Evolutionary conservation across 2,113 vertebrate species (phyloP), one percentile per base, ranked within the genome.

Genomic region (Polypterus senegalus): DNA sequence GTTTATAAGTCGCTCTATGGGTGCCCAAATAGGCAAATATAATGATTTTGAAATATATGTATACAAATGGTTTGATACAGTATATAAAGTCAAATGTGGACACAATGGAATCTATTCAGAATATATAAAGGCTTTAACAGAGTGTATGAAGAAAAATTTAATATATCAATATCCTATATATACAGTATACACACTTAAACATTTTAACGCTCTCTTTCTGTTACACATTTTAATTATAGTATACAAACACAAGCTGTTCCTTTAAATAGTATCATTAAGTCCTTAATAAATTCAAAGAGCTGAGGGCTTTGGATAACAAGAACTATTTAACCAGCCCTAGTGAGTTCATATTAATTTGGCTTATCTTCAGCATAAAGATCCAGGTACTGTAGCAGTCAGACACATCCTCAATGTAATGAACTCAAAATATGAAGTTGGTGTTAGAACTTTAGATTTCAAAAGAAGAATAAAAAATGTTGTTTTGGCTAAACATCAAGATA

Each of bases 191-290:
- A 27, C 27, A 27, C 27, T 27, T 27, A 27, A 27, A 27, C 27
- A 27, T 27, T 27, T 27, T 2, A 27, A 27, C 27, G 27, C 27
- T 27, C 27, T 27, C 27, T 27, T 27, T 27, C 27, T 69, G 68
- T 72, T 66, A 75, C 81, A 77, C 76, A 76, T 81, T 85, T 85
- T 87, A 85, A 87, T 86, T 85, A 84, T 83, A 85, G 77, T 27
- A 27, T 27, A 27, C 27, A 72, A 77, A 76, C 78, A 83, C 81
- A 83, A 80, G 82, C 83, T 79, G 78, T 77, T 80, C 82, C 83
- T 87, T 86, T 85, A 84, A 86, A 85, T 83, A 80, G 80, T 85
- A 87, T 86, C 84, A 83, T 73, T 73, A 74, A 77, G 78, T 76
- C 65, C 67, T 65, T 83, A 84, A 87, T 87, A 87, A 83, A 78